Conservation (phyloP, 1,140 invertebrate species). For the Caerostris extrusa region DNA sequence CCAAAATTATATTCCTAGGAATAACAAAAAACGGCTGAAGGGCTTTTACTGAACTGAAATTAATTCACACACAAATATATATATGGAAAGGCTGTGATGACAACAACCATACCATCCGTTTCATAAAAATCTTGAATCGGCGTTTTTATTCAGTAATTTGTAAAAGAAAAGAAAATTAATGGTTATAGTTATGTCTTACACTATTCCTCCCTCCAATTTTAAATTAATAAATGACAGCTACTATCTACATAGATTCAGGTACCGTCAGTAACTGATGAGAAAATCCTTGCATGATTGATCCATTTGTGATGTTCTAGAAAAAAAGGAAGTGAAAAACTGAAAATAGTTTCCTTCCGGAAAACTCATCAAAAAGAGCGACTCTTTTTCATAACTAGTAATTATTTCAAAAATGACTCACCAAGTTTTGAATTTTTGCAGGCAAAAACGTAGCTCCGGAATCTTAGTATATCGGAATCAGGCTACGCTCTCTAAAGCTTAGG, state of each 20-base stretch:
- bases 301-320: constrained; percentile 21
- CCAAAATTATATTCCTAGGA: too few relatives aligned
- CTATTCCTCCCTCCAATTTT: neutral
- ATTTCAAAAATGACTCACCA: constrained; percentile 56
- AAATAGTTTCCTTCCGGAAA: constrained; percentile 65
- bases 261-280: constrained; percentile 43
- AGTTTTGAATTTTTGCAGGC: constrained; percentile 59
- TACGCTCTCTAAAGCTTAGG: constrained; percentile 35
- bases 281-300: constrained; percentile 56
- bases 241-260: neutral
- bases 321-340: constrained; percentile 43
- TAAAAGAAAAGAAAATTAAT: neutral
- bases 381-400: constrained; percentile 56
- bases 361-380: constrained; percentile 55
- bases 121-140: neutral
- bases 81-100: neutral
- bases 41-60: too few relatives aligned
- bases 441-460: constrained; percentile 42
- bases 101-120: neutral
- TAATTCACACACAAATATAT: too few relatives aligned
- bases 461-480: constrained; percentile 36
- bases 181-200: neutral
- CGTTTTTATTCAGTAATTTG: neutral
- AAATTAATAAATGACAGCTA: neutral
- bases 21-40: too few relatives aligned